Evolutionary conservation across 2,113 vertebrate species (phyloP).

Genomic region (Orientallactaga bullata): DNA sequence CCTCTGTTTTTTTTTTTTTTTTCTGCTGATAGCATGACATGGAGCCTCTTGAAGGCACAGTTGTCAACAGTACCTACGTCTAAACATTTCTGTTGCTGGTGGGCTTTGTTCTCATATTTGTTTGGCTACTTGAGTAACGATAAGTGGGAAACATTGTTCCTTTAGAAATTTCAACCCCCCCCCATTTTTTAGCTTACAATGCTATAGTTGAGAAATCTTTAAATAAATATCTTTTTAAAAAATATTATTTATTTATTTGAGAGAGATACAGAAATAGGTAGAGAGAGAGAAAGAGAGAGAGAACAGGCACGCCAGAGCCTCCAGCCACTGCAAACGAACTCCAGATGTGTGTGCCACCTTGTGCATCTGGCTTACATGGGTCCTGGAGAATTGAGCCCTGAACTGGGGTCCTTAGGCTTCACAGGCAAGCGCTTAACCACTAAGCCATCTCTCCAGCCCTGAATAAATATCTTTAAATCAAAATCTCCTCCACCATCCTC

Average conservation of each 20-base stretch:
- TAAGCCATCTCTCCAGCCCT: no score
- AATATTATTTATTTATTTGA: no score
- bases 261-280: no score
- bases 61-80: not conserved
- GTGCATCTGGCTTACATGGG: no score
- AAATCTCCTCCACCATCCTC: not conserved
- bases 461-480: not conserved
- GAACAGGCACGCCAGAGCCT: no score
- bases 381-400: no score
- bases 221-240: no score
- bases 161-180: not conserved
- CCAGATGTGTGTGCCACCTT: no score
- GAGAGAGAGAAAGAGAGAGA: no score
- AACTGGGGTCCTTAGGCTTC: no score
- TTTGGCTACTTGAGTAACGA: not conserved
- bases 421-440: no score
- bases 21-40: not conserved
- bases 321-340: no score
- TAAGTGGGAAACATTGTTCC: not conserved
- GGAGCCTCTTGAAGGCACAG: not conserved
- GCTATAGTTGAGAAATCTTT: constrained; percentile 3
- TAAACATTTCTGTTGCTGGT: not conserved
- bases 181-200: not conserved
- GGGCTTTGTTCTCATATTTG: not conserved
- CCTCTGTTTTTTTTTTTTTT: not conserved